These are phyloP conservation scores for Zaprionus obscuricornis DNA, from an alignment of 2,888 invertebrate species.

Conservation along the genomic window DNA sequence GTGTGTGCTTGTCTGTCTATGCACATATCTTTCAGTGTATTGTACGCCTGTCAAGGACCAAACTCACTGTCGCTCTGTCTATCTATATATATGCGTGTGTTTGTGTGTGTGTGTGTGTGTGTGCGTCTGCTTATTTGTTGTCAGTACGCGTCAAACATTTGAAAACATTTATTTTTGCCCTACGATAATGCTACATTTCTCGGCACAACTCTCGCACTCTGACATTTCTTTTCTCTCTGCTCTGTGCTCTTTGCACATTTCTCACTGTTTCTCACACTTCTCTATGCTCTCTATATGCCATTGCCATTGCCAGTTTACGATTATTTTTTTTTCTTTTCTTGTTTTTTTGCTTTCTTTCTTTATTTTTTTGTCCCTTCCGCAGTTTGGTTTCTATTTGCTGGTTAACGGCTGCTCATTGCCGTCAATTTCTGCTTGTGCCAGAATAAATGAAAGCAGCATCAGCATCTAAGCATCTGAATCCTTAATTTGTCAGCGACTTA, in stretches of 20 bases:
- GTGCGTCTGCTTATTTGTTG: slow-evolving; percentile 69
- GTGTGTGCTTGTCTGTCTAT: slow-evolving; percentile 22
- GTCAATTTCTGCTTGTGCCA: slow-evolving; percentile 2
- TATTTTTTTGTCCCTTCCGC: slow-evolving; percentile 2
- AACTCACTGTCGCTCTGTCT: slow-evolving; percentile 5
- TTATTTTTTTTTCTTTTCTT: slow-evolving; percentile 25
- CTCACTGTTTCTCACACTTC: background rate
- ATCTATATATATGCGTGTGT: slow-evolving; percentile 2
- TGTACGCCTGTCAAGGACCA: slow-evolving; percentile 32
- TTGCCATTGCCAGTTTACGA: slow-evolving; percentile 13
- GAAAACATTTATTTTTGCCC: slow-evolving; percentile 78
- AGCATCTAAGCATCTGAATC: too few species aligned
- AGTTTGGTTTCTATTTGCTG: slow-evolving; percentile 30
- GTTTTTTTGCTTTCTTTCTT: too few species aligned
- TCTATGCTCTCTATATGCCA: background rate
- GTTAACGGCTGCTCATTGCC: slow-evolving; percentile 26
- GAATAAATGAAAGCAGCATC: slow-evolving; percentile 23
- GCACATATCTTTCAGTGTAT: slow-evolving; percentile 25
- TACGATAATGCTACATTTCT: slow-evolving; percentile 54
- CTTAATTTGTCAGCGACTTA: slow-evolving; percentile 17
- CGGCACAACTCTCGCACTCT: slow-evolving; percentile 40
- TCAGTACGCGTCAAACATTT: slow-evolving; percentile 77
- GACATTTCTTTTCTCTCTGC: slow-evolving; percentile 53
- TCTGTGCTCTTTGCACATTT: slow-evolving; percentile 5
- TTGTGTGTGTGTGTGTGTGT: slow-evolving; percentile 28